phyloP scores from a whole-genome alignment of 2,113 vertebrate genomes.

The Perca schrenkii region DNA sequence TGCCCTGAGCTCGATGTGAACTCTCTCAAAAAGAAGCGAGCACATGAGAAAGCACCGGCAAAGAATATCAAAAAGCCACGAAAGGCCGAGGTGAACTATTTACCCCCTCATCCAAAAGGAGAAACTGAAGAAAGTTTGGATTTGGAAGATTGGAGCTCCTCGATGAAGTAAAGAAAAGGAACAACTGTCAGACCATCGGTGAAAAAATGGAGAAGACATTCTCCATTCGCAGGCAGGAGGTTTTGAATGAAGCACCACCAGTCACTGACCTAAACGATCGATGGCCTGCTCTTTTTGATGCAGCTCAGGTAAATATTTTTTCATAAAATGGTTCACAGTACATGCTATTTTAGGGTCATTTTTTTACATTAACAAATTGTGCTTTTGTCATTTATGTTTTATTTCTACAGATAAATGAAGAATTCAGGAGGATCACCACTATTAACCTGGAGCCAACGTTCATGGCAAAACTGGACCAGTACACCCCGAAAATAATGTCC shows the following conservation, averaged over 20 bases:
- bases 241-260: background rate
- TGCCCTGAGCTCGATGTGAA: constrained; percentile 28
- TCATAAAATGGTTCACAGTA: background rate
- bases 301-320: background rate
- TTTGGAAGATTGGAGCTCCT: constrained; percentile 2
- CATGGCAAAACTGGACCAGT: background rate
- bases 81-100: constrained; percentile 17
- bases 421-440: background rate
- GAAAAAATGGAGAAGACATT: constrained; percentile 25
- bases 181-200: constrained; percentile 1
- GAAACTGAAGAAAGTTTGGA: constrained; percentile 4
- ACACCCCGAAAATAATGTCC: background rate
- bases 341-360: background rate
- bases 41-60: background rate
- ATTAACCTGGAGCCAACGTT: background rate
- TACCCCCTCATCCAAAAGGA: constrained; percentile 19
- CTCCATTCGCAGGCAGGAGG: constrained; percentile 7
- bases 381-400: background rate
- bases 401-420: background rate
- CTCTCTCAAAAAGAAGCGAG: background rate
- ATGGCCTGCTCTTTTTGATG: constrained; percentile 11
- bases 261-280: background rate
- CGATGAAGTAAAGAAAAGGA: constrained; percentile 2
- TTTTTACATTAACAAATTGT: background rate
- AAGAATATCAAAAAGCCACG: constrained; percentile 26